A percentile compares a stretch with the other conserved stretches of the same genome.
Conservation (phyloP, 2,888 invertebrate species). For the Chesias legatella region DNA sequence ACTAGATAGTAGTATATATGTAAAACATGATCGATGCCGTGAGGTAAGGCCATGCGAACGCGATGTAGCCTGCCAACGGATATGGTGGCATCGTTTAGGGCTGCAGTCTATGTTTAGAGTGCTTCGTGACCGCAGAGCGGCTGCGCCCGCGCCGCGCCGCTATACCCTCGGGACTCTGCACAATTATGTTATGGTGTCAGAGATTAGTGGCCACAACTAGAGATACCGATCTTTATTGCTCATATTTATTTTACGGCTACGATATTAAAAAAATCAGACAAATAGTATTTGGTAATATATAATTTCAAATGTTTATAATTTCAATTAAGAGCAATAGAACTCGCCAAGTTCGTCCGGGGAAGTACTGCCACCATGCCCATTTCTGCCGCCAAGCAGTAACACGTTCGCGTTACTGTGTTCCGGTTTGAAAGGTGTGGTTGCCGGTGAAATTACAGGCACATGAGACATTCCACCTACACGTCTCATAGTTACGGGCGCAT, state of each 20-base stretch:
- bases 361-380: too few relatives aligned
- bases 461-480: too few relatives aligned
- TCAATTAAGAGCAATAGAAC: too few relatives aligned
- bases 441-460: too few relatives aligned
- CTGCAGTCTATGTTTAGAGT: slow-evolving; percentile 67
- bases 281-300: neutral
- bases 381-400: too few relatives aligned
- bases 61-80: slow-evolving; percentile 60
- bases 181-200: slow-evolving; percentile 72
- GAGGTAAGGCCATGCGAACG: slow-evolving; percentile 39
- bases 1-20: neutral
- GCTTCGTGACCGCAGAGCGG: slow-evolving; percentile 65
- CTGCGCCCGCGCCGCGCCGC: slow-evolving; percentile 43
- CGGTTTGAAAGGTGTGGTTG: too few relatives aligned
- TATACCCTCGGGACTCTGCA: slow-evolving; percentile 56
- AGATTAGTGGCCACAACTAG: slow-evolving; percentile 55
- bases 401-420: too few relatives aligned
- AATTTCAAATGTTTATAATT: too few relatives aligned
- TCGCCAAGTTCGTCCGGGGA: too few relatives aligned
- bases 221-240: slow-evolving; percentile 49
- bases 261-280: neutral
- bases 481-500: too few relatives aligned
- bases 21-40: slow-evolving; percentile 11
- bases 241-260: slow-evolving; percentile 48
- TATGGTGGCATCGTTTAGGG: slow-evolving; percentile 74